Base-by-base conservation (phyloP, 2,888 invertebrate species). In the Ephialtes manifestator region DNA sequence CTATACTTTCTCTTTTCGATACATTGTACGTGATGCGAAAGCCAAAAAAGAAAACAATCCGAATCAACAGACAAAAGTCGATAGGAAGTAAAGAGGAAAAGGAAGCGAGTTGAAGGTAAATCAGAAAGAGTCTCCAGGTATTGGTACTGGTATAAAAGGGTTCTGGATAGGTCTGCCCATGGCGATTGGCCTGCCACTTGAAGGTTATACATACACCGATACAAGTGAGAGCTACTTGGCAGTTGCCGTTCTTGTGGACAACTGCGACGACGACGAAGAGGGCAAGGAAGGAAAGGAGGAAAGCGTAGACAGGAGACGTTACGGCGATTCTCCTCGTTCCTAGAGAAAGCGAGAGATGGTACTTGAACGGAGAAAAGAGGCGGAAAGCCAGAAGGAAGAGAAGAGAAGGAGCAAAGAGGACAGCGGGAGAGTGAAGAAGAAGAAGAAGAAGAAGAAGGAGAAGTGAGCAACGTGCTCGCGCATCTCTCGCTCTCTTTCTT, bases 371-470 rank as follows among this genome's bases (percentile, higher is more conserved):
- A 18, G 20, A 31, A 35, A 13, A 53, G 71, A 71, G 39, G 39
- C 71, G 70, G n/a, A 55, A 55, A 71, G 48, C 39, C 1, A 55
- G 20, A 20, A 55, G 55, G 35, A 71, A 71, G 39, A 18, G 53
- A 70, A 51, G 15, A 7, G 39, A n/a, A n/a, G n/a, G n/a, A 28
- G 48, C 35, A n/a, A 28, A 31, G n/a, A 7, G 24, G 67, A 58
- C 24, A 28, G 43, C 20, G 48, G 18, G 11, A 67, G 79, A 76
- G 70, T 72, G 84, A 51, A 85, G 80, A 70, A 72, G 82, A 75
- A 87, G 77, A 68, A 88, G 78, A 75, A 67, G 58, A 51, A 85
- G 80, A 70, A 72, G 82, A 75, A 87, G 77, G 71, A 88, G 78
- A 75, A 67, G 58, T 75, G 55, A 70, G 60, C 82, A 82, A 81